Base-by-base conservation (phyloP, 1,140 invertebrate genomes). In the Olivierus martensii region DNA sequence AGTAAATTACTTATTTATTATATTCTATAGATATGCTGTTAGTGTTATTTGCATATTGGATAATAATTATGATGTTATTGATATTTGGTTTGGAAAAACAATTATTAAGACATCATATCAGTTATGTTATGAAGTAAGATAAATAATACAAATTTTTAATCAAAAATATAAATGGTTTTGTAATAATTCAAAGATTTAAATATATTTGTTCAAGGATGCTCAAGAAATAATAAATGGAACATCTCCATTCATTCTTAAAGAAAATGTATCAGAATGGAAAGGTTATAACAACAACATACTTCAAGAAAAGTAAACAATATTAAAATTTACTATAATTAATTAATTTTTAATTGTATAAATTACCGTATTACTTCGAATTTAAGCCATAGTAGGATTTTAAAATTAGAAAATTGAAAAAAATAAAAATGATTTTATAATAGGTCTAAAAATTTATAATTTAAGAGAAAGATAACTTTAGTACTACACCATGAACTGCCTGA, bases 11-110 rank as follows among this genome's bases (percentile, higher is more conserved):
- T 14, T 18, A 19, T 22, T 12, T 12, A 7, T 22, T 14, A 21
- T 45, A 43, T 19, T n/a, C 17, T 51, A 18, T 57, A 70, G 70
- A 45, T 71, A 73, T 65, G 71, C 72, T 21, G 71, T 74, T 48
- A 67, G 68, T 50, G 67, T 71, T 10, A 51, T 73, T 15, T 73
- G 72, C 71, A 67, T 70, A 46, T 63, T 73, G 56, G 69, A 65
- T 48, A 53, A 58, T 12, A 56, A 61, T 36, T 66, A 53, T 59
- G 58, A 68, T 52, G 65, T 71, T 5, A 38, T 60, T 17, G 43
- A 64, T 55, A 64, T 67, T 5, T 69, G 67, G 67, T 71, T 68
- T 63, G 67, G 66, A 7, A 56, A 68, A 51, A 67, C 68, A 17
- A 53, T 71, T 14, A 71, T 71, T 15, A 55, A 61, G 11, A 71